Evolutionary conservation across 2,888 invertebrate species (phyloP), one percentile per base, ranked within the genome.

Genomic region (Chromoteleia sp.): DNA sequence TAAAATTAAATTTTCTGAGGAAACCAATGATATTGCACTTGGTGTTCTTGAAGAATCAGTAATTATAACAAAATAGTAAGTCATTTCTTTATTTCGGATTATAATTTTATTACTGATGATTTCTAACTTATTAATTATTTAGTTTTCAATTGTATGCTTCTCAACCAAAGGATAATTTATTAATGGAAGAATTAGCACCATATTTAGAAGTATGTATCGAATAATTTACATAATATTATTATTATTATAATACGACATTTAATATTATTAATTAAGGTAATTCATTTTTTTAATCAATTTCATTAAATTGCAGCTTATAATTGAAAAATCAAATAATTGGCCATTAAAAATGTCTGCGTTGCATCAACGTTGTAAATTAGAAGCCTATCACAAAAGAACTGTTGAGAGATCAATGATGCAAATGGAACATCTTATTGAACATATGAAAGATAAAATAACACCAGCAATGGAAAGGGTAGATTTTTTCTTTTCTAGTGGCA

Each of bases 341-440:
- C 92, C 95, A 41, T 93, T 98, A 0, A 94, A 97, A 59, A 94
- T 95, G 36, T 94, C 95, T 0, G 94, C 97, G 0, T 92, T 99
- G 15, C 92, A 96, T 0, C 92, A 95, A 10, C 94, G 98, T 63
- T 97, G 97, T 84, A 93, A 94, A 75, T 91, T 97, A 61, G 98
- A 99, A 91, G 94, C 95, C 0, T 93, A 93, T 54, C 95, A 96
- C 86, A 95, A 95, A 70, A 94, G 98, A 68, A 96, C 97, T 0
- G 95, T 98, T 10, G 98, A 98, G 89, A 93, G 99, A 39, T 95
- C 98, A 17, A 94, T 98, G 94, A 93, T 94, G 88, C 98, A 98
- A 92, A 94, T 96, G 83, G 97, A 98, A 92, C 95, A 96, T 87
- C 93, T 97, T 33, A 94, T 97, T 2, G 94, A 95, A 82, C 93